These are phyloP conservation scores for Tetanocera ferruginea DNA, from an alignment of 2,888 invertebrate genomes.

Conservation along the genomic window DNA sequence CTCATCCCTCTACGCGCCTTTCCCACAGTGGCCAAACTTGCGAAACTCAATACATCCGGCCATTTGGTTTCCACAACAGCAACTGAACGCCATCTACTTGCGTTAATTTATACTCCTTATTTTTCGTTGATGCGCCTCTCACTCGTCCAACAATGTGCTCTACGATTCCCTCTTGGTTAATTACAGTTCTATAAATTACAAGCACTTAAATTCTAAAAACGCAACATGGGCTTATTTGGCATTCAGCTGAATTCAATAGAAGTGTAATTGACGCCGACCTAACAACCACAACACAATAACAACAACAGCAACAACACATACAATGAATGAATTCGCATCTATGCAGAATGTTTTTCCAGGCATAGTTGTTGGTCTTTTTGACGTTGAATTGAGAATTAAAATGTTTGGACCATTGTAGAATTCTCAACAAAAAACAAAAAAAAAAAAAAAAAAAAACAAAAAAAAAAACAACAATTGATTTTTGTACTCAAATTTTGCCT, in stretches of 20 bases:
- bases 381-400: not conserved
- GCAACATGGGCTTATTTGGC: not conserved
- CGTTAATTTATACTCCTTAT: not conserved
- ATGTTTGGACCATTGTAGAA: too few relatives aligned
- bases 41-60: not conserved
- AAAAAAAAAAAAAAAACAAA: not conserved
- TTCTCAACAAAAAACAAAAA: not conserved
- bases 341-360: not conserved
- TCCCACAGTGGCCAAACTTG: not conserved
- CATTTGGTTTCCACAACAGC: not conserved
- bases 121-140: not conserved
- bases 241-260: not conserved
- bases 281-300: not conserved
- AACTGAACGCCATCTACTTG: not conserved
- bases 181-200: constrained; percentile 37
- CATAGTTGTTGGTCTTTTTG: not conserved
- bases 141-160: not conserved
- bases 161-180: constrained; percentile 19
- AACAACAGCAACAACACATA: not conserved
- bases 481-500: not conserved
- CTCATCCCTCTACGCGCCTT: too few relatives aligned
- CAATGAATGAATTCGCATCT: not conserved
- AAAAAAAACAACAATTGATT: not conserved
- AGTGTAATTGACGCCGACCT: not conserved
- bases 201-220: constrained; percentile 33